Evolutionary conservation across 1,140 invertebrate species (phyloP).

Genomic region (Neodiprion fabricii): DNA sequence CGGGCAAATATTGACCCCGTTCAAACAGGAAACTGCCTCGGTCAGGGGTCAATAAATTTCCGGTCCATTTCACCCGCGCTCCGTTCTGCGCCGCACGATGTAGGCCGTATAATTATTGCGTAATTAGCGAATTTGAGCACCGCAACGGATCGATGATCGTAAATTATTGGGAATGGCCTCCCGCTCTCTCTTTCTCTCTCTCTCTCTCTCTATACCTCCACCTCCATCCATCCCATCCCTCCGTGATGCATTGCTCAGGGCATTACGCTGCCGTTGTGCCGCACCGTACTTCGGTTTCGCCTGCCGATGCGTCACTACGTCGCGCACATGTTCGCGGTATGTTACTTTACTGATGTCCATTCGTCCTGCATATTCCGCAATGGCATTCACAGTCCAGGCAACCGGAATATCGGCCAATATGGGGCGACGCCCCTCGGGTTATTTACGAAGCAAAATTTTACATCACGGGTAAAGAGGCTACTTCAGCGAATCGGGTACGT

Average conservation of each 20-base stretch:
- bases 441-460: no score
- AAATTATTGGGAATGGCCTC: conserved; percentile 39
- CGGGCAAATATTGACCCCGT: neutral
- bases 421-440: no score
- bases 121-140: conserved; percentile 46
- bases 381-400: neutral
- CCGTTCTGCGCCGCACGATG: conserved; percentile 19
- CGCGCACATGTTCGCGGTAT: no score
- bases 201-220: no score
- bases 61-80: neutral
- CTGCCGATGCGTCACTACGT: no score
- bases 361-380: neutral
- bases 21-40: neutral
- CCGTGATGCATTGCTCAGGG: conserved; percentile 35
- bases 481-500: no score
- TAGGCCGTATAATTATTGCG: conserved; percentile 45
- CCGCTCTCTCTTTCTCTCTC: neutral
- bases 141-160: conserved; percentile 42
- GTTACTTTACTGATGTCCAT: neutral
- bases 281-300: neutral
- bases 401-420: neutral
- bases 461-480: no score
- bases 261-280: conserved; percentile 32
- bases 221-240: neutral
- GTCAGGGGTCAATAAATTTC: neutral